Evolutionary conservation across 1,140 invertebrate genomes (phyloP).

Genomic region (Parasteatoda tepidariorum): DNA sequence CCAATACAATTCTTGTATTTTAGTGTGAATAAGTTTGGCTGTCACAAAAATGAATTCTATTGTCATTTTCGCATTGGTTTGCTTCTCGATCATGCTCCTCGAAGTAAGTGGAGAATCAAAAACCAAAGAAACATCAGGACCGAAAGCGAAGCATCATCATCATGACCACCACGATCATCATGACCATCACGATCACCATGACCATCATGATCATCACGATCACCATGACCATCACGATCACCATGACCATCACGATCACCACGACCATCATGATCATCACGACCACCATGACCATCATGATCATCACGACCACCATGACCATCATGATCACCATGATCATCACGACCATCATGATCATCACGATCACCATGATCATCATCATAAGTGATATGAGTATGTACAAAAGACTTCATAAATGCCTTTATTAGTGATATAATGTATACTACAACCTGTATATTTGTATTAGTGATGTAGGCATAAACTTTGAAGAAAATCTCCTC

Average conservation of each 20-base stretch:
- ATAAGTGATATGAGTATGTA: background rate
- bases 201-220: background rate
- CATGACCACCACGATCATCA: background rate
- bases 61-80: background rate
- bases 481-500: too few species aligned
- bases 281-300: background rate
- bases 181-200: background rate
- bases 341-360: background rate
- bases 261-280: background rate
- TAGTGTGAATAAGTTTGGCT: too few species aligned
- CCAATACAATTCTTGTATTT: too few species aligned
- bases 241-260: background rate
- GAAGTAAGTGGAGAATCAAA: background rate
- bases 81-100: background rate
- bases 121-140: background rate
- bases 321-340: background rate
- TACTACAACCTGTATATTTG: too few species aligned
- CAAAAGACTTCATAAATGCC: too few species aligned
- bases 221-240: too few species aligned
- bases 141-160: background rate
- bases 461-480: too few species aligned
- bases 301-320: background rate
- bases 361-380: background rate
- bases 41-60: too few species aligned
- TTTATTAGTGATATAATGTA: too few species aligned